phyloP scores from a whole-genome alignment of 2,113 vertebrate species.

The Prinia subflava region DNA sequence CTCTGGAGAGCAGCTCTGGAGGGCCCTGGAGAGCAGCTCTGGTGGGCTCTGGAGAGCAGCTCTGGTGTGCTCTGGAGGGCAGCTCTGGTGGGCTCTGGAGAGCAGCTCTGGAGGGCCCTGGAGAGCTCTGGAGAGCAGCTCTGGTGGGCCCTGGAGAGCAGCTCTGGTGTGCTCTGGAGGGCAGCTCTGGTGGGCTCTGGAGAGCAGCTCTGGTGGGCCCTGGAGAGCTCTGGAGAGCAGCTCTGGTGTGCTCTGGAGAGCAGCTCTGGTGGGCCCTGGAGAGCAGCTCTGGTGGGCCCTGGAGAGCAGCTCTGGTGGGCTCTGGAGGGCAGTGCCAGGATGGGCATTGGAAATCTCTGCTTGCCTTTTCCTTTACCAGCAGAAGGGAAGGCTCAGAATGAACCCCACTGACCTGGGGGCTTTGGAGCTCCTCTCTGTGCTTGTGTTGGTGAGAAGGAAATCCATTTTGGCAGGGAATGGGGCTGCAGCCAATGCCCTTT shows the following conservation, averaged over 20 bases:
- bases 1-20: too few relatives aligned
- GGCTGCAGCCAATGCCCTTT: rapidly evolving
- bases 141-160: neutral
- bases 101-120: neutral
- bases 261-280: neutral
- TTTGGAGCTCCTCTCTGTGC: rapidly evolving
- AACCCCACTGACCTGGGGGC: neutral
- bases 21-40: neutral
- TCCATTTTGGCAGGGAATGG: neutral
- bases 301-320: neutral
- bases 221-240: rapidly evolving
- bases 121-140: neutral
- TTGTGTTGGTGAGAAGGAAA: neutral
- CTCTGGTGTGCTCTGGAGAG: neutral
- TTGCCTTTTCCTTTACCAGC: neutral
- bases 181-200: neutral
- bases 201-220: neutral
- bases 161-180: neutral
- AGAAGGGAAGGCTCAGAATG: neutral
- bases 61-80: neutral
- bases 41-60: neutral
- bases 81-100: neutral
- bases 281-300: neutral
- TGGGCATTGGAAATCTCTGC: too few relatives aligned
- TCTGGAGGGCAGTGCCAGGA: rapidly evolving